Evolutionary conservation across 2,113 vertebrate genomes (phyloP).

Genomic region (Furnarius figulus): DNA sequence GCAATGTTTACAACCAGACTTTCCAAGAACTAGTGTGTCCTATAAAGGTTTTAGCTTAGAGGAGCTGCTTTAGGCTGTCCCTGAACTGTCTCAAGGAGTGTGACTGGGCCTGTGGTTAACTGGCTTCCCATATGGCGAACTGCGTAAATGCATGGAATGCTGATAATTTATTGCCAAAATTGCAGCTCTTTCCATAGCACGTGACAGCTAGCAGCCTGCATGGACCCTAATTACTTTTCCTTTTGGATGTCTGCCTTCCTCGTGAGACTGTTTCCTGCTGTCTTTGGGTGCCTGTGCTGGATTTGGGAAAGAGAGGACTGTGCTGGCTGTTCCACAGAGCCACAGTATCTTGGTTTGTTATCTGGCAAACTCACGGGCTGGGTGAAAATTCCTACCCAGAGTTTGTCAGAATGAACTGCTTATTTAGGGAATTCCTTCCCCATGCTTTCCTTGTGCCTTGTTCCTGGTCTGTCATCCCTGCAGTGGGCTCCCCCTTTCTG

Average conservation of each 20-base stretch:
- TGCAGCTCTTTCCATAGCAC: neutral
- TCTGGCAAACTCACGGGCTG: rapidly evolving
- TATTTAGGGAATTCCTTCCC: neutral
- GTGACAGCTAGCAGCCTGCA: rapidly evolving
- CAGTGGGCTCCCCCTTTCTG: neutral
- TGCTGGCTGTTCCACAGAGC: neutral
- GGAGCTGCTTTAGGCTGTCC: neutral
- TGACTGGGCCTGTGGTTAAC: neutral
- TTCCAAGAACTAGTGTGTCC: neutral
- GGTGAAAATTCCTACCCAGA: neutral
- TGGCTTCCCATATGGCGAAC: neutral
- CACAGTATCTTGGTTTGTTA: neutral
- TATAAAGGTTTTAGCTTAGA: neutral
- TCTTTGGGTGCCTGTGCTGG: neutral
- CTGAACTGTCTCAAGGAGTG: neutral
- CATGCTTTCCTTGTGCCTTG: rapidly evolving
- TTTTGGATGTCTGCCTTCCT: neutral
- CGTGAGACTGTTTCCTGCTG: neutral
- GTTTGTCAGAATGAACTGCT: neutral
- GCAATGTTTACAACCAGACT: neutral
- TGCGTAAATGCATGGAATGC: neutral
- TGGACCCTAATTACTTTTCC: neutral
- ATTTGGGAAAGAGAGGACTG: neutral
- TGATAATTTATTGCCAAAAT: neutral
- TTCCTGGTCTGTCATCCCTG: neutral